Conservation (phyloP, 1,140 invertebrate genomes). For the Brachionus calyciflorus region DNA sequence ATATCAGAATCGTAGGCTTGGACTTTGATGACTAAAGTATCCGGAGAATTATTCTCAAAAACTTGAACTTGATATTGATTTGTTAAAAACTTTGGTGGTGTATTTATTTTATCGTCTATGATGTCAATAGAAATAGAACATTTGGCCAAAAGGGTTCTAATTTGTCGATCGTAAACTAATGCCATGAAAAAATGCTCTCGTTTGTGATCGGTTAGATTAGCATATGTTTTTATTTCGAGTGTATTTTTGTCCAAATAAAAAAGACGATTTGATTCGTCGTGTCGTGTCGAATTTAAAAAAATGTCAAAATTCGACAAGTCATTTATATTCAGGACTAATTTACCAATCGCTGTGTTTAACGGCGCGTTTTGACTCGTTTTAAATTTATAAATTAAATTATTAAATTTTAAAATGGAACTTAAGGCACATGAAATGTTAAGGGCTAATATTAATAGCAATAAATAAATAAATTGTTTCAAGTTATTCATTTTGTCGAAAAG, state of each 20-base stretch:
- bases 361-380: background rate
- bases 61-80: slow-evolving; percentile 8
- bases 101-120: background rate
- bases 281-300: background rate
- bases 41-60: slow-evolving; percentile 25
- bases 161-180: no score
- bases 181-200: no score
- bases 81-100: background rate
- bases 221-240: no score
- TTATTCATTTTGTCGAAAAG: no score
- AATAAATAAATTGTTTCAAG: background rate
- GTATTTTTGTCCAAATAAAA: no score
- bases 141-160: background rate
- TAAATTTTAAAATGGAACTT: background rate
- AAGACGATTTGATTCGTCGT: no score
- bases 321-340: background rate
- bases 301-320: background rate
- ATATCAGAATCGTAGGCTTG: background rate
- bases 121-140: slow-evolving; percentile 1
- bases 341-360: background rate
- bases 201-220: no score
- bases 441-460: background rate
- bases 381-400: background rate
- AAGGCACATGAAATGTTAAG: background rate
- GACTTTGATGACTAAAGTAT: slow-evolving; percentile 1